A percentile compares a stretch with the other conserved stretches of the same genome.
Conservation (phyloP, 2,113 vertebrate genomes). For the Piaya cayana region DNA sequence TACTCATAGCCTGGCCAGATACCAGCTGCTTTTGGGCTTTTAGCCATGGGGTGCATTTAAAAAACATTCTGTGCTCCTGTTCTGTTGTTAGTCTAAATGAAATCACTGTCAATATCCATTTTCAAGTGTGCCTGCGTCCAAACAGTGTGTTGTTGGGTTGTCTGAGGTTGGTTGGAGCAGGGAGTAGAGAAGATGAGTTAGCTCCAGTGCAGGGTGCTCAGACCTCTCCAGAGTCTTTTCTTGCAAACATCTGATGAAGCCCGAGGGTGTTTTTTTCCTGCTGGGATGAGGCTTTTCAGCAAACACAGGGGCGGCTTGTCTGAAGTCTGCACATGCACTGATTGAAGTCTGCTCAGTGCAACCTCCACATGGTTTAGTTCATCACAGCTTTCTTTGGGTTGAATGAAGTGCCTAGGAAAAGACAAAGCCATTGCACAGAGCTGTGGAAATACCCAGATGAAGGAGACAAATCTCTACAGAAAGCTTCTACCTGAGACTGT, state of each 20-base stretch:
- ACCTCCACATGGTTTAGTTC: not conserved
- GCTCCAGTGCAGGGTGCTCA: not conserved
- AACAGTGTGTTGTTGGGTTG: not conserved
- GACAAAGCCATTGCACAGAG: not conserved
- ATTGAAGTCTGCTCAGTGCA: not conserved
- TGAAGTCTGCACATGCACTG: not conserved
- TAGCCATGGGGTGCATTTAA: conserved; percentile 7
- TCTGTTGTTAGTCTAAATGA: not conserved
- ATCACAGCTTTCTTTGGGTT: not conserved
- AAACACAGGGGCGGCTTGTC: not conserved
- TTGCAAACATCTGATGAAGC: not conserved
- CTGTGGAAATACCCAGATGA: not conserved
- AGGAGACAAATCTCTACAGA: not conserved
- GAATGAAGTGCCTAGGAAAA: not conserved
- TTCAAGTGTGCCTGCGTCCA: not conserved
- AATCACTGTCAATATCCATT: not conserved
- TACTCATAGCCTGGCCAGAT: not conserved
- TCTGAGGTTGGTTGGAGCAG: not conserved
- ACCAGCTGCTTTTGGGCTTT: conserved; percentile 19
- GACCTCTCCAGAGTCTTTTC: not conserved
- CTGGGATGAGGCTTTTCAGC: not conserved
- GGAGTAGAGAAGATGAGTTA: not conserved
- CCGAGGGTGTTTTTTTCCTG: not conserved
- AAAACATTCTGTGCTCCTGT: not conserved
- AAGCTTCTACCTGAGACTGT: not conserved